phyloP scores from a whole-genome alignment of 2,113 vertebrate species.

The rabbit (Oryctolagus cuniculus) region mOryCun1.1 NC_091439.1:70113501-70114000 shows the following conservation, averaged over 20 bases:
- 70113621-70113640: not conserved
- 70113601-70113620: slow-evolving; percentile 20
- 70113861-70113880: no score
- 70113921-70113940: no score
- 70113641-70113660: slow-evolving; percentile 25
- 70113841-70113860: no score
- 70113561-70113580: not conserved
- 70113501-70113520: not conserved
- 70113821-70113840: not conserved
- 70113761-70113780: slow-evolving; percentile 43
- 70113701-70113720: slow-evolving; percentile 16
- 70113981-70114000: no score
- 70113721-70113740: slow-evolving; percentile 34
- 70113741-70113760: slow-evolving; percentile 10
- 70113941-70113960: no score
- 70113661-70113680: slow-evolving; percentile 21
- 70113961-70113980: no score
- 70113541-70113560: not conserved
- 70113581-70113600: not conserved
- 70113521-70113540: not conserved
- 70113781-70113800: not conserved
- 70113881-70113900: no score
- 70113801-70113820: slow-evolving; percentile 5
- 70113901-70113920: no score
- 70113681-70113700: slow-evolving; percentile 37